Evolutionary conservation across 2,888 invertebrate genomes (phyloP), one percentile per base, ranked within the genome.

Genomic region (Hetaerina titia): DNA sequence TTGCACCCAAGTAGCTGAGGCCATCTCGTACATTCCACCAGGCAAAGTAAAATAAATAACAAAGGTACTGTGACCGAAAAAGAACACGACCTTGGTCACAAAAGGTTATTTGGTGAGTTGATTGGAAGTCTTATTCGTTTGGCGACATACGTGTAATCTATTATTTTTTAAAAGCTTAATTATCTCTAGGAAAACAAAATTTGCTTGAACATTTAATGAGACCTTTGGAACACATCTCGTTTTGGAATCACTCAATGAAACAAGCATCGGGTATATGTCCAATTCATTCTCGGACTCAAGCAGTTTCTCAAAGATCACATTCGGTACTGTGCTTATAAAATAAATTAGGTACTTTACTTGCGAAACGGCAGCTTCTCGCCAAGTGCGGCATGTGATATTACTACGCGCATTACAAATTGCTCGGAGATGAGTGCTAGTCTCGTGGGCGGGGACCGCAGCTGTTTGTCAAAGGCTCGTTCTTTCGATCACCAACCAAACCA

Each of bases 341-440:
- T 31, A 81, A 81, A 81, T 81, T 31, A 81, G 81, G 81, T 15
- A 25, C 0, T 81, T 81, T 81, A 81, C 81, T 81, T 81, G 81
- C 31, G 81, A 11, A 81, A 31, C 81, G 31, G 81, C 7, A 15
- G 81, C 15, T 31, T 31, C 8, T 15, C 81, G 7, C 31, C 81
- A 81, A 81, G 81, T 81, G 81, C 22, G 81, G 81, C 81, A 15
- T 22, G 31, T 81, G 81, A 31, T 31, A 81, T 81, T 81, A 81
- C 81, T 31, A 25, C 81, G 81, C 31, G 81, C 81, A 81, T 81
- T 81, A 81, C 81, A 81, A 81, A 81, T 81, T 81, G 81, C 81
- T 31, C 31, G 31, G 81, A 81, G 81, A 81, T 81, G 81, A 81
- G 81, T 13, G 31, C 31, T 31, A 31, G 81, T 81, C 81, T 81